Base-by-base conservation (phyloP, 64 coral and sea anemone species). In the Montipora foliosa region DNA sequence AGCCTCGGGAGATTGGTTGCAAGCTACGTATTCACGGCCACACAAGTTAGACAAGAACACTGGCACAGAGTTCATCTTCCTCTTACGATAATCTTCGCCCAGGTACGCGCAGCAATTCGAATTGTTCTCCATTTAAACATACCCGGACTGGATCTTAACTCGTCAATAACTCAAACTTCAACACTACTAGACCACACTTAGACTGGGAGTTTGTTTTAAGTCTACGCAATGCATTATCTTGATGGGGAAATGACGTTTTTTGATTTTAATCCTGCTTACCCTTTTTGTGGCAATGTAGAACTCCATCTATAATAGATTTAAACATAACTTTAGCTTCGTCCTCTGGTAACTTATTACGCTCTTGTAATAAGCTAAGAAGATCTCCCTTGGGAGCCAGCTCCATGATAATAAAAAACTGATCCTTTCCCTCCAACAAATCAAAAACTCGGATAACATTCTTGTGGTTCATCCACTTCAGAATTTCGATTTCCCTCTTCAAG, bases 351-450 rank as follows among this genome's bases (percentile, higher is more conserved):
- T 74, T 49, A 46, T 25, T 80, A 20, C 78, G 83, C 87, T 94
- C 46, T 14, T 89, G 95, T 29, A 97, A 22, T 7, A 94, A 67
- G 49, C 61, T 79, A 5, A 97, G 83, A 24, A 97, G 47, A 71
- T 97, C 95, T 16, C 84, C 89, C 6, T 97, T 90, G 7, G 85
- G 48, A 19, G 95, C 95, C 5, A 97, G 52, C 79, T 97, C 95
- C 95, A 97, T 94, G 4, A 97, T 88, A 61, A 97, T 91, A 79
- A 95, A 97, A 53, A 94, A 97, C 1, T 89, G 72, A 50, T 90
- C 21, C 3, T 71, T 77, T 76, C 92, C 94, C 25, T 97, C 95
- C 53, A 97, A 91, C 0, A 94, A 67, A 59, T 97, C 95, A 50
- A 81, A 71, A 22, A 97, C 91, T 1, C 92, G 77, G 15, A 97